phyloP scores from a whole-genome alignment of 1,140 invertebrate species.

The Drosophila kepulauana region DNA sequence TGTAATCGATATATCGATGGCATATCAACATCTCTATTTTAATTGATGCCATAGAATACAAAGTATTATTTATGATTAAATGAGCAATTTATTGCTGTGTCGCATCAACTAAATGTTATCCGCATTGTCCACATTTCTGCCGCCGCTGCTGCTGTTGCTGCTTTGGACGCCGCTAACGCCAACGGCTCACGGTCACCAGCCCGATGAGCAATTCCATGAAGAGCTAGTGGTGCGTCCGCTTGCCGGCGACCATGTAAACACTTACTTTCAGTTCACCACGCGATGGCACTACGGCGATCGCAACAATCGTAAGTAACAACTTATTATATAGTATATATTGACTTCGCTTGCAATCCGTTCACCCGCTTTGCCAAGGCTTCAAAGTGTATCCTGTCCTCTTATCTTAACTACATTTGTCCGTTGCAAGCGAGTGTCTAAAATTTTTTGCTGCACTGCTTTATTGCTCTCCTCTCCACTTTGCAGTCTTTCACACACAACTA shows the following conservation, averaged over 20 bases:
- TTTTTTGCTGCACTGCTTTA: background rate
- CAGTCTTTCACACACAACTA: slow-evolving; percentile 92
- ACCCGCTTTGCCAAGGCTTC: no score
- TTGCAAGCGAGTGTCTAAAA: background rate
- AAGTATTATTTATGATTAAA: slow-evolving; percentile 27
- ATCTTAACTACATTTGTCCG: no score
- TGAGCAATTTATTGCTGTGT: slow-evolving; percentile 32
- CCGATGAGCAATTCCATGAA: slow-evolving; percentile 90
- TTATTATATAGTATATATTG: no score
- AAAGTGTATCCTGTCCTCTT: no score
- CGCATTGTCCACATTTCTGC: slow-evolving; percentile 10
- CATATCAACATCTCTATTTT: slow-evolving; percentile 30
- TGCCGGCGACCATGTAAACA: slow-evolving; percentile 91
- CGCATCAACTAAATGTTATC: slow-evolving; percentile 30
- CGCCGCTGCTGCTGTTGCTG: slow-evolving; percentile 23
- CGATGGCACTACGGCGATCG: slow-evolving; percentile 88
- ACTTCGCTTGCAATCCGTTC: no score
- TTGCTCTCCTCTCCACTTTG: background rate
- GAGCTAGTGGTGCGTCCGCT: slow-evolving; percentile 93
- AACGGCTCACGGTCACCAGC: slow-evolving; percentile 13
- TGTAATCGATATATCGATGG: slow-evolving; percentile 28
- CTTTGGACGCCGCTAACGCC: background rate
- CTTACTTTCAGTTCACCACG: slow-evolving; percentile 94
- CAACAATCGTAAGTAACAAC: slow-evolving; percentile 86
- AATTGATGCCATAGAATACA: slow-evolving; percentile 32